These are phyloP conservation scores for Pherbina coryleti DNA, from an alignment of 2,888 invertebrate genomes.

Conservation along the genomic window DNA sequence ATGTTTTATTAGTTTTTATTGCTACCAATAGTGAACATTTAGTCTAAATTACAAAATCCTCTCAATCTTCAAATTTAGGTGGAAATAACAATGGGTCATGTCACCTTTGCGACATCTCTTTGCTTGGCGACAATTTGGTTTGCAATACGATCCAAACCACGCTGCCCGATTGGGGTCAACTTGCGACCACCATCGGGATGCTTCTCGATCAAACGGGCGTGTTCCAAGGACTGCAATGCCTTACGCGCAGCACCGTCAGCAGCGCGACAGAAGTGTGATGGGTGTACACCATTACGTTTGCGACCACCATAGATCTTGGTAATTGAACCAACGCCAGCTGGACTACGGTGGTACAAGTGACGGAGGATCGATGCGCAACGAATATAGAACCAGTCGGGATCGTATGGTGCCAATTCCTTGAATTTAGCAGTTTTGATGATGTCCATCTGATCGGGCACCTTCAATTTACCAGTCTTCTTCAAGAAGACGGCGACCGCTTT, in stretches of 20 bases:
- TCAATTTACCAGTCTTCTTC: conserved; percentile 94
- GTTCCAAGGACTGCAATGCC: no score
- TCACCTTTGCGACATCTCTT: no score
- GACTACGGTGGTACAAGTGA: no score
- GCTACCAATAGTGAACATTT: neutral
- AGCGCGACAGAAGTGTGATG: no score
- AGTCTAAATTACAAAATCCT: neutral
- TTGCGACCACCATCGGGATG: no score
- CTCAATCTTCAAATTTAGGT: conserved; percentile 53
- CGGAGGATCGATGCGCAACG: conserved; percentile 94
- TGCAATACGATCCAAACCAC: no score
- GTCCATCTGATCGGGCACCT: conserved; percentile 98
- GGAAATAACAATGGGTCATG: conserved; percentile 66
- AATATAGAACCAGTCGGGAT: conserved; percentile 98
- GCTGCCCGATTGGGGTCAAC: no score
- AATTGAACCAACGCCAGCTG: conserved; percentile 95
- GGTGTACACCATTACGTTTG: conserved; percentile 95
- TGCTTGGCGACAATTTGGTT: no score
- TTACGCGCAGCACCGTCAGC: no score
- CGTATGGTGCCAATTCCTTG: conserved; percentile 98
- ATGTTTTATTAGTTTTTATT: neutral
- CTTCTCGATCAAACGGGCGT: no score
- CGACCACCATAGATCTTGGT: conserved; percentile 98
- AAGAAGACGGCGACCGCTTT: no score
- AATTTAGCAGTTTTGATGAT: conserved; percentile 94